phyloP scores from a whole-genome alignment of 1,140 invertebrate genomes.

The Ostrea denselamellosa region DNA sequence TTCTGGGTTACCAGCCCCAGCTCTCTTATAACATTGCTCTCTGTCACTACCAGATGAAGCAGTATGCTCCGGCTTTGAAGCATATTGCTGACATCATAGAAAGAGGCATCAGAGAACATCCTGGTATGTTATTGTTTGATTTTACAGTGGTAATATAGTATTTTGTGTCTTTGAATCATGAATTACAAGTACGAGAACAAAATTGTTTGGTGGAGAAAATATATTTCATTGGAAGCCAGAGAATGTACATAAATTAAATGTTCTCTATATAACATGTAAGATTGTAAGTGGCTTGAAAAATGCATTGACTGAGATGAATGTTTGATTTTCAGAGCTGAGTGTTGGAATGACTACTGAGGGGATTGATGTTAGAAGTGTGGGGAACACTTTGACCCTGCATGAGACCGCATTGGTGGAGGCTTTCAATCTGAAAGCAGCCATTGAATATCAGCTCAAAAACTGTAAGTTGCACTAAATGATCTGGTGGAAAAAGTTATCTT shows the following conservation, averaged over 20 bases:
- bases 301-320: no score
- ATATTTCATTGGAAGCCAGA: no score
- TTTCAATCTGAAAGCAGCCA: constrained; percentile 98
- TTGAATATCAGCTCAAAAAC: constrained; percentile 98
- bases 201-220: no score
- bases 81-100: constrained; percentile 95
- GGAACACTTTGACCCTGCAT: constrained; percentile 96
- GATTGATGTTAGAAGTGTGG: constrained; percentile 96
- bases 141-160: neutral
- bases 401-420: constrained; percentile 98
- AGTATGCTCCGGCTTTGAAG: constrained; percentile 92
- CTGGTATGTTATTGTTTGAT: constrained; percentile 79
- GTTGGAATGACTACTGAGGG: constrained; percentile 99
- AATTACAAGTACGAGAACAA: neutral
- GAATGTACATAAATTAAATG: no score
- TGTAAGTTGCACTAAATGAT: constrained; percentile 81
- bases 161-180: neutral
- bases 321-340: constrained; percentile 86
- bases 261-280: no score
- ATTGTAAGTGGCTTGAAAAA: no score
- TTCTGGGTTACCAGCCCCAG: constrained; percentile 81
- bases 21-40: constrained; percentile 97
- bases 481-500: no score
- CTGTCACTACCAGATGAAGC: constrained; percentile 96
- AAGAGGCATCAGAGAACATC: constrained; percentile 96